phyloP scores from a whole-genome alignment of 2,888 invertebrate genomes.

The Tyria jacobaeae region DNA sequence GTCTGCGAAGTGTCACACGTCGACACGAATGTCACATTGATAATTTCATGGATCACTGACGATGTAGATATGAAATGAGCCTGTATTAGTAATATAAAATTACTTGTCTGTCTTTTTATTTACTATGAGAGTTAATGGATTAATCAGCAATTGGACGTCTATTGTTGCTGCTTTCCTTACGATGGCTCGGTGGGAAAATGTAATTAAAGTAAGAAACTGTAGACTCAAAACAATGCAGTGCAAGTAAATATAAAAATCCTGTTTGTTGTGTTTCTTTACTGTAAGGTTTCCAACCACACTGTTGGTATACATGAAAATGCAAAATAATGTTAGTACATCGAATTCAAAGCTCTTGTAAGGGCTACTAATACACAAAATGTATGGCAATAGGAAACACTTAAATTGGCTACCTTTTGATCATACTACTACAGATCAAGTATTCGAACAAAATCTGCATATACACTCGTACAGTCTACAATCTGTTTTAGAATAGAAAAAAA shows the following conservation, averaged over 20 bases:
- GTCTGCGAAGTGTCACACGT: background rate
- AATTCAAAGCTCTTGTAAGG: background rate
- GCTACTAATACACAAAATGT: background rate
- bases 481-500: background rate
- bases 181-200: too few relatives aligned
- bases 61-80: background rate
- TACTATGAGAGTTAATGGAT: background rate
- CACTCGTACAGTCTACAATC: background rate
- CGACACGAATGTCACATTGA: background rate
- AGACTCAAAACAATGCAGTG: too few relatives aligned
- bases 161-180: too few relatives aligned
- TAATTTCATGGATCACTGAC: background rate
- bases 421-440: background rate
- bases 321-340: background rate
- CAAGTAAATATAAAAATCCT: too few relatives aligned
- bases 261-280: too few relatives aligned
- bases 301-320: too few relatives aligned
- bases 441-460: background rate
- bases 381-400: background rate
- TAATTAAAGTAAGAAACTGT: too few relatives aligned
- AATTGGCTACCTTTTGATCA: background rate
- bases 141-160: background rate
- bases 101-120: too few relatives aligned
- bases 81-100: too few relatives aligned
- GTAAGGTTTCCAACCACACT: too few relatives aligned